Percentiles rank a stretch among this genome's conserved stretches.
These are phyloP conservation scores for Euclidia mi DNA, from an alignment of 2,888 invertebrate species.

Conservation along the genomic window DNA sequence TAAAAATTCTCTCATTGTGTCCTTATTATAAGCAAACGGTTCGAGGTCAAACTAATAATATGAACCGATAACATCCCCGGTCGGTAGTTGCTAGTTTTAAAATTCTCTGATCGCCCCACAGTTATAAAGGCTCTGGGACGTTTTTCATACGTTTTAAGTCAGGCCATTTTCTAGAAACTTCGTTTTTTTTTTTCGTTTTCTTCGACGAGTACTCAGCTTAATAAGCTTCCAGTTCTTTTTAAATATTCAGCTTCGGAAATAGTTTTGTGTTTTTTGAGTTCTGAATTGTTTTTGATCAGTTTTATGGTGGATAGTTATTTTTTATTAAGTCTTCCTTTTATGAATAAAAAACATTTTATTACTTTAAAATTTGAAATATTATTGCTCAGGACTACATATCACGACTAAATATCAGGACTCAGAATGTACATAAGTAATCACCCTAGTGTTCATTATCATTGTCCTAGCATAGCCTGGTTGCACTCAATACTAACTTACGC, in stretches of 20 bases:
- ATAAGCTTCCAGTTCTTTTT: constrained; percentile 2
- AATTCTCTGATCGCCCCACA: constrained; percentile 49
- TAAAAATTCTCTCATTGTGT: constrained; percentile 49
- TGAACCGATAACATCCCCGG: constrained; percentile 65
- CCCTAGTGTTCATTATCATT: no score
- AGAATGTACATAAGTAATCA: no score
- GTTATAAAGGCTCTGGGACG: constrained; percentile 32
- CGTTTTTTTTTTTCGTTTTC: constrained; percentile 2
- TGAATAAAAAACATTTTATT: no score
- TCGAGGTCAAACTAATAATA: constrained; percentile 73
- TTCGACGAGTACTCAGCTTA: constrained; percentile 8
- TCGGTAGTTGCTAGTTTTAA: constrained; percentile 66
- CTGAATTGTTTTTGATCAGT: neutral
- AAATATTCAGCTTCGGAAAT: neutral
- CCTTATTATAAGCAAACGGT: constrained; percentile 52
- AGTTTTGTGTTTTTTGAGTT: neutral
- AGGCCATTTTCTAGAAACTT: constrained; percentile 22
- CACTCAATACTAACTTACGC: no score
- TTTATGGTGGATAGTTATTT: no score
- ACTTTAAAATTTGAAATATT: no score
- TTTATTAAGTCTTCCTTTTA: no score
- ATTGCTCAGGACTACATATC: no score
- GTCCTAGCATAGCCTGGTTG: no score
- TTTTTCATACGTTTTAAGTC: constrained; percentile 47
- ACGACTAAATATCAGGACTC: no score